Evolutionary conservation across 2,113 vertebrate species (phyloP), one percentile per base, ranked within the genome.

Genomic region (Erinaceus europaeus): DNA sequence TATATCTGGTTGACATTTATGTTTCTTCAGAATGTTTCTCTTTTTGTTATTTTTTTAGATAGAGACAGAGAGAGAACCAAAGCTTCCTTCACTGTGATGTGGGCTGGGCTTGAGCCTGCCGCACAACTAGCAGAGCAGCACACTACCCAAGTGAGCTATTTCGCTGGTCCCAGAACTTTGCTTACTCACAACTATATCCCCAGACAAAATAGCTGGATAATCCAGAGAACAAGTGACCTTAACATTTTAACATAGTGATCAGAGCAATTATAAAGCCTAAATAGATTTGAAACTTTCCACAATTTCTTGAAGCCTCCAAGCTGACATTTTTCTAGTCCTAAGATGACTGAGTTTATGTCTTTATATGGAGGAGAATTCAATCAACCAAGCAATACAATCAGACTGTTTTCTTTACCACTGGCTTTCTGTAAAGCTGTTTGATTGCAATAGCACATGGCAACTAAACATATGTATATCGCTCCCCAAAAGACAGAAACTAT

Each of bases 331-430:
- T 73, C 62, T 65, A 93, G 46, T 14, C 40, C 65, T 88, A 48
- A 83, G 61, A 89, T 59, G 29, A 77, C 55, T 75, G 48, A 61
- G 80, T 83, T 89, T 88, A 92, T 0, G 14, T 86, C 42, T 69
- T 44, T 55, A 27, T 44, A 27, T 25, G 90, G 40, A 84, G n/a
- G 71, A 86, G 9, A 88, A 92, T 9, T 86, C 59, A 71, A 52
- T 81, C 80, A 91, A 89, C 53, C 46, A 78, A 50, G 48, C 64
- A 91, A 90, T 94, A 84, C 42, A 88, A 88, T 91, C 88, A 84
- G 64, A 88, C 4, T 71, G n/a, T 69, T 93, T 92, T 85, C 72
- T 84, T 86, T 93, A 90, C 82, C 53, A 72, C 32, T 79, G 48
- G n/a, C 57, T 92, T 92, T 81, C 73, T 84, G 15, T 74, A 75